Conservation (phyloP, 64 coral and sea anemone species). For the Montipora sp. region DNA sequence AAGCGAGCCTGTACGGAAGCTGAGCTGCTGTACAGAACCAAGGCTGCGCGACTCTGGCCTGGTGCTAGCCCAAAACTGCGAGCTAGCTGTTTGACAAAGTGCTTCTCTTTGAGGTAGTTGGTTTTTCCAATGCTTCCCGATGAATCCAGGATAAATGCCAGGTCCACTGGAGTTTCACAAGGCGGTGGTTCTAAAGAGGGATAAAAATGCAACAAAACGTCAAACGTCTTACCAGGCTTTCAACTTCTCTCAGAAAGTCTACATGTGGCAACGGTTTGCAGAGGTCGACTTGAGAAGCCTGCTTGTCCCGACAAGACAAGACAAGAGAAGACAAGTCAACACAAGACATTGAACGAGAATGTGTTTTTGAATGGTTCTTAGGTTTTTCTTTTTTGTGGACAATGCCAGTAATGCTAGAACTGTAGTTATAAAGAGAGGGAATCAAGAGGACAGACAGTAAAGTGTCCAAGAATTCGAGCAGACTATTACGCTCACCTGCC, state of each 20-base stretch:
- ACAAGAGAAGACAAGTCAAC: neutral
- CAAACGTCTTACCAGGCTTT: neutral
- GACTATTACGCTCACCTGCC: neutral
- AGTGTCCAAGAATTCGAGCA: too few relatives aligned
- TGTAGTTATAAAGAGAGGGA: too few relatives aligned
- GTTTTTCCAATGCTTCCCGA: conserved; percentile 71
- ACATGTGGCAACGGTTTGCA: neutral
- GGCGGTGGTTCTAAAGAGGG: neutral
- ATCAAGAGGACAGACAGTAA: too few relatives aligned
- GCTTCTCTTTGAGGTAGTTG: conserved; percentile 64
- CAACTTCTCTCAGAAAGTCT: neutral
- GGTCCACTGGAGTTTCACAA: conserved; percentile 57
- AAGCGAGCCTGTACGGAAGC: conserved; percentile 57
- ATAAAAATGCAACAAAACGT: neutral
- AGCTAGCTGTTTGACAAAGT: conserved; percentile 71
- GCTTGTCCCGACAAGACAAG: neutral
- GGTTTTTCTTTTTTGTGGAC: too few relatives aligned
- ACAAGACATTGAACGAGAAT: neutral
- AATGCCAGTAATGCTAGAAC: neutral
- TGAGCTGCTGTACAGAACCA: conserved; percentile 60
- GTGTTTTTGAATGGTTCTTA: too few relatives aligned
- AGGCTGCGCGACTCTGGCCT: conserved; percentile 49
- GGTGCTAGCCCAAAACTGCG: conserved; percentile 44
- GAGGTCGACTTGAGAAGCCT: too few relatives aligned
- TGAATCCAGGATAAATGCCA: conserved; percentile 77